phyloP scores from a whole-genome alignment of 2,113 vertebrate genomes.

The Microcebus jonahi region DNA sequence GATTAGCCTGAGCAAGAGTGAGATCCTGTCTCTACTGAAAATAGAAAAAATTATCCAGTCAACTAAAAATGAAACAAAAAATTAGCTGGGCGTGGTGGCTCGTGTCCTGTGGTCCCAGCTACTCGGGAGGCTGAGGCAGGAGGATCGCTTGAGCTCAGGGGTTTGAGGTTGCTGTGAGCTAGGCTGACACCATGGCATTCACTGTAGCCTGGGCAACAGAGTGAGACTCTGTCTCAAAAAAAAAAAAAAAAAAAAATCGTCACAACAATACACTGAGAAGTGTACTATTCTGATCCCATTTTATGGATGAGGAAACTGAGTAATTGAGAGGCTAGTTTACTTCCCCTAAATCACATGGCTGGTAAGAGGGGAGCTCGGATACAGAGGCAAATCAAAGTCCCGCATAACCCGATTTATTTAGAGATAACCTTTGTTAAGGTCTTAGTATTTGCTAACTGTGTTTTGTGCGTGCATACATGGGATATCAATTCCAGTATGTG shows the following conservation, averaged over 20 bases:
- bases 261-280: neutral
- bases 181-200: too few species aligned
- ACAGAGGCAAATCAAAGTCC: neutral
- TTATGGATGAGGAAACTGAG: constrained; percentile 4
- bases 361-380: neutral
- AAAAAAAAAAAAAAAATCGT: neutral
- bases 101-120: too few species aligned
- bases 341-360: neutral
- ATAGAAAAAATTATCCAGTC: too few species aligned
- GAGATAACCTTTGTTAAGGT: neutral
- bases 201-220: too few species aligned
- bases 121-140: too few species aligned
- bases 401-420: neutral
- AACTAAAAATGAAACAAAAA: too few species aligned
- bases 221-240: too few species aligned
- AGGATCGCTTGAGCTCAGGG: too few species aligned
- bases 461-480: fast-evolving
- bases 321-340: neutral
- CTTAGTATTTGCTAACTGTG: neutral
- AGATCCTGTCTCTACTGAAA: too few species aligned
- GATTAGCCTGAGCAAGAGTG: too few species aligned
- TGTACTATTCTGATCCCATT: neutral
- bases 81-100: too few species aligned
- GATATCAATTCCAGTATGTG: neutral
- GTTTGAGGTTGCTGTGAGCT: too few species aligned